Evolutionary conservation across 2,797 vertebrate genomes (phyloP).

Genomic region (Sandelia bainsii): DNA sequence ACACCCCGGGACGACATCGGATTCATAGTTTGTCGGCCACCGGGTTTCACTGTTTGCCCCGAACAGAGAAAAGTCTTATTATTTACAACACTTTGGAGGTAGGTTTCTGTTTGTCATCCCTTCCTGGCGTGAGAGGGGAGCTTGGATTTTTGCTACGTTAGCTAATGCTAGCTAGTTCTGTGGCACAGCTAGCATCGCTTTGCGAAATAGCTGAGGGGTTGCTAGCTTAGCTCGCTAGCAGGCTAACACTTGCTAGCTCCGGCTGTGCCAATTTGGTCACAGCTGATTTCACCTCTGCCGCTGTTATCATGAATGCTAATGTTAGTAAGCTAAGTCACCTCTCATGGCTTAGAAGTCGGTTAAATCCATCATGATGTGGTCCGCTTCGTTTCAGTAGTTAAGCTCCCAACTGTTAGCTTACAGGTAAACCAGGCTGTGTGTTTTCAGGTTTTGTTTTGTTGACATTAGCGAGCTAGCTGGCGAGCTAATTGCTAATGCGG

Average conservation of each 20-base stretch:
- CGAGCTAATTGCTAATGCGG: constrained; percentile 64
- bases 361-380: rapidly evolving
- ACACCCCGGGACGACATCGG: constrained; percentile 74
- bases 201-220: constrained; percentile 21
- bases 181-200: constrained; percentile 22
- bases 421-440: neutral
- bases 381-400: rapidly evolving
- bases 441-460: constrained; percentile 34
- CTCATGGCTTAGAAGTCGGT: neutral
- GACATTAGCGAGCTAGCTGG: constrained; percentile 29
- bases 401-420: too few species aligned
- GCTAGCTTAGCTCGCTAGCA: constrained; percentile 25
- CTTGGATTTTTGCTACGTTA: constrained; percentile 40
- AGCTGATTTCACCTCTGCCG: constrained; percentile 68
- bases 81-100: constrained; percentile 67
- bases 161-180: constrained; percentile 60
- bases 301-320: constrained; percentile 50
- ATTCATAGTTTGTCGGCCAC: constrained; percentile 52
- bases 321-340: constrained; percentile 20
- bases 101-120: constrained; percentile 37
- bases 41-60: constrained; percentile 44
- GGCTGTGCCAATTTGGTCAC: constrained; percentile 38
- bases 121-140: constrained; percentile 26
- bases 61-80: constrained; percentile 51
- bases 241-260: constrained; percentile 46